A percentile compares a stretch with the other conserved stretches of the same genome.
Conservation (phyloP, 2,113 vertebrate species). For the Galbula dea region DNA sequence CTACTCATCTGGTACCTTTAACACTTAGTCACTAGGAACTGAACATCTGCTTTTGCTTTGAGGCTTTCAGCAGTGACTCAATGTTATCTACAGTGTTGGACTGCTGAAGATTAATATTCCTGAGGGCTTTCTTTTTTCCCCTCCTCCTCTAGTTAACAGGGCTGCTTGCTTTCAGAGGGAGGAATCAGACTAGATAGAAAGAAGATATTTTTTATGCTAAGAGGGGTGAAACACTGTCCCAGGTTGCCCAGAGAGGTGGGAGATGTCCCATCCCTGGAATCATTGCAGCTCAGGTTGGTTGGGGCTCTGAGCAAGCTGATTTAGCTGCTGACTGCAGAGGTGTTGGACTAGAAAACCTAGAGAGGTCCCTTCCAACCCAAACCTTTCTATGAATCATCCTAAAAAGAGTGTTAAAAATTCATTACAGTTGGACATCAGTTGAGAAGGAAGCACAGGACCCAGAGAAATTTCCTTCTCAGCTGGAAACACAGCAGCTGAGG, state of each 20-base stretch:
- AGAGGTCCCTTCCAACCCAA: background rate
- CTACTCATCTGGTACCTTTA: constrained; percentile 33
- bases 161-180: background rate
- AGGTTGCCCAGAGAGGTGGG: background rate
- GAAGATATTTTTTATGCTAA: background rate
- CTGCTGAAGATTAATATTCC: background rate
- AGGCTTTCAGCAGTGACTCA: constrained; percentile 49
- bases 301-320: background rate
- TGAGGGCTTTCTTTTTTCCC: background rate
- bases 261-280: background rate
- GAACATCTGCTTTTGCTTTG: constrained; percentile 45
- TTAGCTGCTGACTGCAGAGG: background rate
- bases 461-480: background rate
- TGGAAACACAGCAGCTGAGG: background rate
- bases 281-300: background rate
- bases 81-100: background rate
- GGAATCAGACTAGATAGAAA: background rate
- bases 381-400: background rate
- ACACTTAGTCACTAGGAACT: background rate
- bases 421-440: accelerated
- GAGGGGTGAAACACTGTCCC: background rate
- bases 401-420: background rate
- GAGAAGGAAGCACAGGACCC: background rate
- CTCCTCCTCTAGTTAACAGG: background rate
- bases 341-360: background rate